Base-by-base conservation (phyloP, 2,888 invertebrate species). In the Tiphia femorata region DNA sequence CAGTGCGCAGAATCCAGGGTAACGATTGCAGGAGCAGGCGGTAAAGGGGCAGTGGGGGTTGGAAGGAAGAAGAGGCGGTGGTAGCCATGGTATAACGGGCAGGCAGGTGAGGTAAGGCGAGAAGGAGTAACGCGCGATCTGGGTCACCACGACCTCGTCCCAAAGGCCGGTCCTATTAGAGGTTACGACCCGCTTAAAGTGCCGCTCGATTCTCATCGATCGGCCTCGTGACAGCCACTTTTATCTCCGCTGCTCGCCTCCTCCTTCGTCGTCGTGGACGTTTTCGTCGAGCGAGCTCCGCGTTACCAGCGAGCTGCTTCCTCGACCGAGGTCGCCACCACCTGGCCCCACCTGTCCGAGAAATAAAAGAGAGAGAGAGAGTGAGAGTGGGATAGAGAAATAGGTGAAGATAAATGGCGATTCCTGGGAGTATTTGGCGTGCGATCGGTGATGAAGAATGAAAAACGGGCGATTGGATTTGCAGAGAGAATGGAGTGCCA, bases 1-100 rank as follows among this genome's bases (percentile, higher is more conserved):
- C 21, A 63, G 67, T 82, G 82, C 82, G 82, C 82, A 83, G 82
- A 80, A 82, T 82, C 82, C 81, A 70, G 68, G 77, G 73, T 82
- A 83, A 83, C 82, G 82, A 83, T 83, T 82, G 75, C 77, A 78
- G 76, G 73, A 80, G 70, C 67, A 72, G 17, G 20, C 40, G 12
- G 12, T 19, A n/a, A n/a, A n/a, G n/a, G n/a, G 12, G 21, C 4
- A 40, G 40, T n/a, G 37, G 17, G 19, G 16, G 25, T 8, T 25
- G 25, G 25, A 5, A n/a, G n/a, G n/a, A n/a, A n/a, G n/a, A n/a
- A n/a, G n/a, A 12, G 37, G 57, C 62, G 51, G 63, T 59, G 64
- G 61, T 62, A 58, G 67, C 71, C 70, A 67, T 66, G 60, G 67
- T 63, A 57, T n/a, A n/a, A n/a, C 64, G 54, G 42, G 66, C 75